Conservation (phyloP, 2,888 invertebrate genomes). For the Drosophila putrida region DNA sequence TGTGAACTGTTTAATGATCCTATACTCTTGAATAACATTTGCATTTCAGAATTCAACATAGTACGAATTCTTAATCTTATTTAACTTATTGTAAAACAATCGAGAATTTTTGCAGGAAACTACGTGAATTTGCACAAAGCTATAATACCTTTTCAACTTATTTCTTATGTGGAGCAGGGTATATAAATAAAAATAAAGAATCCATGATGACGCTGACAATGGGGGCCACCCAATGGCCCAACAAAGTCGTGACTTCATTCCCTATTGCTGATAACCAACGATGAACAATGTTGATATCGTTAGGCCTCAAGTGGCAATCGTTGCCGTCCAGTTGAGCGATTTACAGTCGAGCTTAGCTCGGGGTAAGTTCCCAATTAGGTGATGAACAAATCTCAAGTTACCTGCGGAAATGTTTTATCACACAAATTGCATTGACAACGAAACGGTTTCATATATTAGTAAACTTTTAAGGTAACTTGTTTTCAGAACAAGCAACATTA, state of each 20-base stretch:
- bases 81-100: too few species aligned
- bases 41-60: too few species aligned
- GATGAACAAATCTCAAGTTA: constrained; percentile 57
- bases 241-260: constrained; percentile 50
- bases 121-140: too few species aligned
- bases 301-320: constrained; percentile 69
- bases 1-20: too few species aligned
- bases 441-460: constrained; percentile 17
- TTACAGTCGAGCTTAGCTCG: constrained; percentile 45
- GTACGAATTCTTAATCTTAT: too few species aligned
- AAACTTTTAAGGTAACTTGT: constrained; percentile 63
- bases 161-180: too few species aligned
- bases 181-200: background rate
- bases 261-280: constrained; percentile 34
- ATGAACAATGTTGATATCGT: constrained; percentile 40
- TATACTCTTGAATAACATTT: too few species aligned
- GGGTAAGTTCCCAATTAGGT: constrained; percentile 54
- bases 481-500: constrained; percentile 13
- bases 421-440: background rate
- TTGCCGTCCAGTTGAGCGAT: constrained; percentile 55
- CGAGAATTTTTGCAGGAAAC: too few species aligned
- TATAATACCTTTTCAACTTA: too few species aligned
- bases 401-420: constrained; percentile 35
- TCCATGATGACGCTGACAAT: constrained; percentile 11
- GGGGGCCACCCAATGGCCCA: constrained; percentile 12